Evolutionary conservation across 2,113 vertebrate genomes (phyloP).

Genomic region (Tupaia tana): DNA sequence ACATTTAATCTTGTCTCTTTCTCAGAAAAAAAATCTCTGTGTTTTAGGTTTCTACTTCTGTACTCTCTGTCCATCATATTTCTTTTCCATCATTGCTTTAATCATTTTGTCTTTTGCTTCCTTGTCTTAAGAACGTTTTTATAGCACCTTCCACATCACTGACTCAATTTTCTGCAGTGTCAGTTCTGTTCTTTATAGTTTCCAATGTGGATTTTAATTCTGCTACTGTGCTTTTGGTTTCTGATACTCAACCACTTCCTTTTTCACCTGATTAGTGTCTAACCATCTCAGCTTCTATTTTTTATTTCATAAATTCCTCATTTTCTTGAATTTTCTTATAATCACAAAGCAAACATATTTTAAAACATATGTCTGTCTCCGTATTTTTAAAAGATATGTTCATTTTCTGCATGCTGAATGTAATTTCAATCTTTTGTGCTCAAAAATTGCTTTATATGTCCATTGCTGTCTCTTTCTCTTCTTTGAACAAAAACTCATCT

Average conservation of each 20-base stretch:
- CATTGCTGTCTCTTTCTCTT: background rate
- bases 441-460: background rate
- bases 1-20: slow-evolving; percentile 8
- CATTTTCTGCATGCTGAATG: slow-evolving; percentile 40
- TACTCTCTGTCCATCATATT: slow-evolving; percentile 51
- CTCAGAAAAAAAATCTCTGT: slow-evolving; percentile 20
- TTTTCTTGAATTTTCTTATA: slow-evolving; percentile 52
- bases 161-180: slow-evolving; percentile 73
- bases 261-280: slow-evolving; percentile 48
- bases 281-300: slow-evolving; percentile 63
- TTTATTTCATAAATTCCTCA: slow-evolving; percentile 40
- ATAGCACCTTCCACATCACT: slow-evolving; percentile 70
- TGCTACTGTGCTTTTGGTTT: slow-evolving; percentile 4
- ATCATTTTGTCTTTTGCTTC: slow-evolving; percentile 71
- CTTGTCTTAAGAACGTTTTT: slow-evolving; percentile 61
- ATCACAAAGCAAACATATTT: slow-evolving; percentile 47
- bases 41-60: slow-evolving; percentile 28
- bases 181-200: slow-evolving; percentile 74
- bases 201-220: slow-evolving; percentile 62
- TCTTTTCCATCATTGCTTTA: slow-evolving; percentile 60
- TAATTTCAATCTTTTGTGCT: slow-evolving; percentile 27
- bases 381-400: background rate
- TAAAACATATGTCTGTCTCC: slow-evolving; percentile 13
- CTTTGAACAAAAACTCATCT: background rate
- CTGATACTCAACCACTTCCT: background rate